Percentiles rank a stretch among this genome's conserved stretches.
Conservation (phyloP, 2,888 invertebrate species). For the Dendrolimus pini region DNA sequence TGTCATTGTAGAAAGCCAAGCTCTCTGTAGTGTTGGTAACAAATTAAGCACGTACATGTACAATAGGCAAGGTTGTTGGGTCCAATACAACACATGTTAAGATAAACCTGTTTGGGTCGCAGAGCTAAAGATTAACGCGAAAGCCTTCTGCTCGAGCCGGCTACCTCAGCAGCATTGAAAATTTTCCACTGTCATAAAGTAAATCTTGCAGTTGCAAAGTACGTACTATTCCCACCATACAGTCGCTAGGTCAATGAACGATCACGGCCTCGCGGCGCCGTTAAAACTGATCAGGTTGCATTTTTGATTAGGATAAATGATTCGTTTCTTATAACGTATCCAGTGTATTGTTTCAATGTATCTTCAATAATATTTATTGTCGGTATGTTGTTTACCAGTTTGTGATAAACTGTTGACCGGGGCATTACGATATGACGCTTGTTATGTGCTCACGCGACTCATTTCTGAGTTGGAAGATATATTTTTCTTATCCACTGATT, state of each 20-base stretch:
- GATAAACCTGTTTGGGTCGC: constrained; percentile 5
- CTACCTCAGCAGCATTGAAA: constrained; percentile 29
- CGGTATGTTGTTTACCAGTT: background rate
- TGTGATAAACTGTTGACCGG: background rate
- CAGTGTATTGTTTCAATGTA: background rate
- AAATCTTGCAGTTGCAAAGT: constrained; percentile 31
- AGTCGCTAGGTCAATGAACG: constrained; percentile 48
- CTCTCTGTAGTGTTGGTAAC: too few species aligned
- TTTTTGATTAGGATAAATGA: constrained; percentile 25
- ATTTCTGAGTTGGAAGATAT: too few species aligned
- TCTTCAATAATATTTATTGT: background rate
- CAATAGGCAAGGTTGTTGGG: too few species aligned
- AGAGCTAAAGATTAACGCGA: constrained; percentile 2
- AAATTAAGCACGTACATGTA: too few species aligned
- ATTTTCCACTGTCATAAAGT: constrained; percentile 39
- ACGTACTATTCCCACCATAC: constrained; percentile 30
- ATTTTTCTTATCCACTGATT: too few species aligned
- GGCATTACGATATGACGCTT: constrained; percentile 3
- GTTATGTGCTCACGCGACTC: background rate
- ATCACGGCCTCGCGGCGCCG: constrained; percentile 44
- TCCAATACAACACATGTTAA: too few species aligned
- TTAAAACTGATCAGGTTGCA: constrained; percentile 34
- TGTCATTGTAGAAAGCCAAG: too few species aligned
- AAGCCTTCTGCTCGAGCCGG: constrained; percentile 16
- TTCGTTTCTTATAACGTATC: constrained; percentile 16